Base-by-base conservation (phyloP, 2,888 invertebrate species). In the Opisthograptis luteolata region DNA sequence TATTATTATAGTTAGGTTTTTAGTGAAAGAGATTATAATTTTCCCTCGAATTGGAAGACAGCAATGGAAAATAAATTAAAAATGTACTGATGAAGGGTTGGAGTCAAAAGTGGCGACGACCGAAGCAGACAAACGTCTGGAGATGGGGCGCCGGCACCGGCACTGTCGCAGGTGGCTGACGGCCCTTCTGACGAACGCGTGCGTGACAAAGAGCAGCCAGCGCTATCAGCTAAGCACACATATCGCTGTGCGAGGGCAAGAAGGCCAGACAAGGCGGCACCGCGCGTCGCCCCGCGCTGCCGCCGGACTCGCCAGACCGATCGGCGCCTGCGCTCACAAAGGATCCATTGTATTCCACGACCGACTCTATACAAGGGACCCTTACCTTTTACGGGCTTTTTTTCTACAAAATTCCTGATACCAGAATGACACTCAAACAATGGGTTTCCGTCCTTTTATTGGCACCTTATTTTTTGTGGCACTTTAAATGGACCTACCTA, bases 391-490 rank as follows among this genome's bases (percentile, higher is more conserved):
- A 70, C 66, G 73, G n/a, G 61, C 62, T 68, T 81, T 85, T 74
- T 87, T 85, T 83, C 76, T 66, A 25, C 30, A 66, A 77, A 87
- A 86, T 87, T 87, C 89, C 83, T 82, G 81, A 84, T 86, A 77
- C 48, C 78, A 85, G 85, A 86, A 86, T 82, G 87, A 85, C 84
- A 83, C 70, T 74, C 86, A 80, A 83, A 89, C 88, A 90, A 90
- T 86, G 84, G 85, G 82, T 88, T 90, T 90, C 90, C 90, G 90
- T 88, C 87, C 89, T 79, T 90, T 88, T 88, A 89, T 89, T 90
- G 87, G 89, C 89, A 89, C 89, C 89, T 86, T 77, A 82, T 86
- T 89, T 90, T 90, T 90, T 88, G 86, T 84, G 58, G 64, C 68
- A 69, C 73, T 74, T 76, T 81, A 73, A 84, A 87, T 79, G 83